Conservation (phyloP, 2,113 vertebrate genomes). For the Poeciliopsis retropinna region DNA sequence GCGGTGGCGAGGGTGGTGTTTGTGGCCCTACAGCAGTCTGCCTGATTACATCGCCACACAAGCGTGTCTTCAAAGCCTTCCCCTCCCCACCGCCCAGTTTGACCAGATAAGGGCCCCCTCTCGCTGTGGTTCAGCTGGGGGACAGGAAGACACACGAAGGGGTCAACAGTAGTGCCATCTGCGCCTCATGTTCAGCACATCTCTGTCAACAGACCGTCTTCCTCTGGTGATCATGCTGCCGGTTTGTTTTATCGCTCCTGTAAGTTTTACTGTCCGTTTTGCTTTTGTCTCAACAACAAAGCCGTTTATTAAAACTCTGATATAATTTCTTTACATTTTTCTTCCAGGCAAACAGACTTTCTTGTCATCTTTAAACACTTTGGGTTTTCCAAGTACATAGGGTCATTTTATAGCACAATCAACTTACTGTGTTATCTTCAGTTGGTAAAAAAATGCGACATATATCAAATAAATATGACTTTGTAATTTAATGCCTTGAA, state of each 20-base stretch:
- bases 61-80: conserved; percentile 80
- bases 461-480: too few relatives aligned
- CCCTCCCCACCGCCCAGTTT: conserved; percentile 75
- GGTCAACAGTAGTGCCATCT: conserved; percentile 75
- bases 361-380: too few relatives aligned
- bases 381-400: too few relatives aligned
- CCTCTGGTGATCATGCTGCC: conserved; percentile 1
- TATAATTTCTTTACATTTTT: not conserved
- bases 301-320: not conserved
- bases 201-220: conserved; percentile 52
- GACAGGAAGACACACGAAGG: conserved; percentile 77
- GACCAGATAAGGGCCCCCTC: conserved; percentile 79
- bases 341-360: conserved; percentile 42
- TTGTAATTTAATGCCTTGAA: too few relatives aligned
- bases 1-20: conserved; percentile 25
- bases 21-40: conserved; percentile 66
- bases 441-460: too few relatives aligned
- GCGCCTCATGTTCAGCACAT: conserved; percentile 55
- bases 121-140: conserved; percentile 75
- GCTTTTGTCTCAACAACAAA: not conserved
- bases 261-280: conserved; percentile 39
- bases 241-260: conserved; percentile 38
- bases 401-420: too few relatives aligned
- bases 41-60: conserved; percentile 81
- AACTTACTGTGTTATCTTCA: too few relatives aligned